Percentiles rank a stretch among this genome's conserved stretches.
Conservation (phyloP, 2,797 vertebrate genomes). For the Myotis vivesi region DNA sequence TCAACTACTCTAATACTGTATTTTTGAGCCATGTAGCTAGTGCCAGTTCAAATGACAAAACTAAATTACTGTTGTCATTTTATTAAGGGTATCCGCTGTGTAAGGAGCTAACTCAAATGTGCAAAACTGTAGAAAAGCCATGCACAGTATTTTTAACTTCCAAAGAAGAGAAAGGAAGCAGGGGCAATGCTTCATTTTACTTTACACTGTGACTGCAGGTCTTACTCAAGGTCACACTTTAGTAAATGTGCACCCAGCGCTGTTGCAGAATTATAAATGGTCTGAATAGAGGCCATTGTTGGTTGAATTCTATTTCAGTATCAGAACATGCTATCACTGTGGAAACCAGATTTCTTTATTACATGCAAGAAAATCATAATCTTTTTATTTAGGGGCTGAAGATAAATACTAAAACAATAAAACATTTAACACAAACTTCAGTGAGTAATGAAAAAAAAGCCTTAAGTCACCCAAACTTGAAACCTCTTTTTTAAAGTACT, state of each 20-base stretch:
- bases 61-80: conserved; percentile 99
- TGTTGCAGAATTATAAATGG: conserved; percentile 87
- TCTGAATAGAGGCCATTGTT: conserved; percentile 86
- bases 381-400: conserved; percentile 73
- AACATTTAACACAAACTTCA: conserved; percentile 55
- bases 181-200: conserved; percentile 88
- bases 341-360: conserved; percentile 87
- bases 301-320: conserved; percentile 85
- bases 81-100: conserved; percentile 99
- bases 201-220: conserved; percentile 88
- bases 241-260: conserved; percentile 86
- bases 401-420: conserved; percentile 77
- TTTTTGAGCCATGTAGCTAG: conserved; percentile 97
- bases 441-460: conserved; percentile 44
- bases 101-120: conserved; percentile 95
- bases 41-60: conserved; percentile 97
- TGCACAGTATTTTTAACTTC: conserved; percentile 91
- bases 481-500: conserved; percentile 56
- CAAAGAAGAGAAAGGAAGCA: conserved; percentile 85
- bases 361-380: conserved; percentile 81
- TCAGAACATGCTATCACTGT: conserved; percentile 83
- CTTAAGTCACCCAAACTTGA: conserved; percentile 24
- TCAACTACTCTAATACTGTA: conserved; percentile 97
- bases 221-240: conserved; percentile 89
- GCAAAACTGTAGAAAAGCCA: conserved; percentile 92